phyloP scores from a whole-genome alignment of 35 echinoderm and acorn worm genomes.

The Ophiothrix spiculata region DNA sequence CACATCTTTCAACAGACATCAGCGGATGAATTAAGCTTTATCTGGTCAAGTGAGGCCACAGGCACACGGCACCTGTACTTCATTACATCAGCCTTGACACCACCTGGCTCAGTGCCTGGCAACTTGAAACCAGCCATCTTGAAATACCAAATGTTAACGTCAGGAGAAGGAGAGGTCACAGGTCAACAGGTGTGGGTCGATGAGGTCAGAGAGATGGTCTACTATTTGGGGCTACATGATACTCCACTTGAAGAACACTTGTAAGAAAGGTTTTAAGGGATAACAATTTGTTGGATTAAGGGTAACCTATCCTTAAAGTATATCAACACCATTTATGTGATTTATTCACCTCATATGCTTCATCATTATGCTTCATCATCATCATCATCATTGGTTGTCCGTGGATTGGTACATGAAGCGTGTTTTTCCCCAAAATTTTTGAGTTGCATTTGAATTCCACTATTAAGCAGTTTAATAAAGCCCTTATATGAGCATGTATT shows the following conservation, averaged over 20 bases:
- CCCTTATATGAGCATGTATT: too few species aligned
- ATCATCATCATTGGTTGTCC: too few species aligned
- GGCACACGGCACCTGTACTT: conserved; percentile 79
- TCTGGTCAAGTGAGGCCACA: conserved; percentile 90
- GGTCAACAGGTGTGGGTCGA: conserved; percentile 82
- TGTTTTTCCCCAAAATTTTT: too few species aligned
- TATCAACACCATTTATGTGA: too few species aligned
- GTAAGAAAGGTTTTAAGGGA: too few species aligned
- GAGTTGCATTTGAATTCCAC: too few species aligned
- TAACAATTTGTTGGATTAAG: too few species aligned
- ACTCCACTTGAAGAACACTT: conserved; percentile 97
- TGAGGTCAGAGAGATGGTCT: conserved; percentile 61
- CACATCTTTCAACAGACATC: conserved; percentile 92
- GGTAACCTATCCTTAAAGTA: too few species aligned
- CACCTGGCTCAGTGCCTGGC: conserved; percentile 67
- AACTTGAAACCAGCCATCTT: conserved; percentile 83
- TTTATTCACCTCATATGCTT: too few species aligned
- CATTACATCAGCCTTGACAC: conserved; percentile 76
- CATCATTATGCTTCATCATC: too few species aligned
- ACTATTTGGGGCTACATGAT: conserved; percentile 86
- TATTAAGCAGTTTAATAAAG: too few species aligned
- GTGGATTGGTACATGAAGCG: too few species aligned
- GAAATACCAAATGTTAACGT: conserved; percentile 72
- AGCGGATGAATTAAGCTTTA: conserved; percentile 85
- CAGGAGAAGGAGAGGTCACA: conserved; percentile 74